These are phyloP conservation scores for Actenoides lindsayi DNA, from an alignment of 2,113 vertebrate species.

Conservation along the genomic window DNA sequence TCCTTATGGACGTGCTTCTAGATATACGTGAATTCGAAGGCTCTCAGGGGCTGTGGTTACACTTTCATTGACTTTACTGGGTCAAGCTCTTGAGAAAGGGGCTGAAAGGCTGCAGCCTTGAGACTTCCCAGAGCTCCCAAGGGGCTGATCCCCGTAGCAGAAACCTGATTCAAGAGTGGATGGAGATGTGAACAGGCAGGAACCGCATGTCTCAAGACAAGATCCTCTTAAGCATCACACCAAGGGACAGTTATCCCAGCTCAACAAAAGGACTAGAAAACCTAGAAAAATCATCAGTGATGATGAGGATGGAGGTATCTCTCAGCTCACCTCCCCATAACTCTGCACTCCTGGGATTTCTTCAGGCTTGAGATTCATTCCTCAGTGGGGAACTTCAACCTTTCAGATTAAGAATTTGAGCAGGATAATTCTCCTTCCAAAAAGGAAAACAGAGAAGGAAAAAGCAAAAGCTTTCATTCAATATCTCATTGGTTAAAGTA, in stretches of 20 bases:
- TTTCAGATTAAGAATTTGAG: neutral
- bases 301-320: neutral
- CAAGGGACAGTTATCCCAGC: neutral
- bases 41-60: neutral
- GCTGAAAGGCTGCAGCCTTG: neutral
- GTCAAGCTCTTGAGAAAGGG: neutral
- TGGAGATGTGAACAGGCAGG: neutral
- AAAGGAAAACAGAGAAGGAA: neutral
- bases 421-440: neutral
- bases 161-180: neutral
- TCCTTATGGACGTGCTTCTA: neutral
- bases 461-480: neutral
- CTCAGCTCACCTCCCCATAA: neutral
- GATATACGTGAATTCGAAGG: neutral
- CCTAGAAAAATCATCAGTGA: neutral
- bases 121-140: neutral
- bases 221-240: neutral
- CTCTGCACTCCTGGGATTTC: neutral
- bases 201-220: neutral
- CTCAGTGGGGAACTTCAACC: neutral
- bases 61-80: neutral
- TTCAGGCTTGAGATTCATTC: neutral
- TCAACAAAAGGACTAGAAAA: neutral
- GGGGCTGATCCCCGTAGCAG: neutral
- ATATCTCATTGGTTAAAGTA: neutral